Base-by-base conservation (phyloP, 2,888 invertebrate genomes). In the Philereme vetulata region DNA sequence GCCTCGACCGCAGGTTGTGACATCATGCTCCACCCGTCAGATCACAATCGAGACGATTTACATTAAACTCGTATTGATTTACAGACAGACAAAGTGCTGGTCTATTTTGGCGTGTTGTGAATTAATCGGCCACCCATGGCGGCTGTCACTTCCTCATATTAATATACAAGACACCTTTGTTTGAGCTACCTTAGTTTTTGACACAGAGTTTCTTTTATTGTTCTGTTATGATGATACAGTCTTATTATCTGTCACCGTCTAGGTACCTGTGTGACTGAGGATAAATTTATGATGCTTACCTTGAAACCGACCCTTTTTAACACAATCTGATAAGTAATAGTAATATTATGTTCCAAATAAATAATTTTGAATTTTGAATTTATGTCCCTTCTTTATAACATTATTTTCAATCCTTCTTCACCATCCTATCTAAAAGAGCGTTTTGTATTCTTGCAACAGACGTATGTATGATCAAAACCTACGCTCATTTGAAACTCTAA, bases 21-120 rank as follows among this genome's bases (percentile, higher is more conserved):
- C 88, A 86, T 90, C 90, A 90, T 82, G 75, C 79, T 59, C 56
- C 53, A 56, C 45, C 55, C 63, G 54, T 56, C 75, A 82, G 88
- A 88, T 87, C 75, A 85, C 86, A 85, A 88, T 88, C 90, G 80
- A 79, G 76, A 81, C 86, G 84, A 86, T 87, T 87, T 86, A 88
- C 85, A 86, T 86, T 84, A 88, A 84, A 82, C 80, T 83, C 80
- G 77, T 85, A 86, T 89, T 88, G 90, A 89, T 90, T 86, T 87
- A 88, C 80, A 76, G 74, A 73, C 71, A 72, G 75, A 78, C 77
- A 71, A 66, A 70, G 71, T 74, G 68, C 70, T 77, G 77, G 76
- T 79, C 81, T 79, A 76, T 81, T 84, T 82, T 74, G 76, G 76
- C 76, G 78, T 76, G 79, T 76, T 76, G 74, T 70, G 81, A 78